A percentile compares a stretch with the other conserved stretches of the same genome.
Evolutionary conservation across 2,888 invertebrate species (phyloP).

Genomic region (Acanthacorydalis orientalis): DNA sequence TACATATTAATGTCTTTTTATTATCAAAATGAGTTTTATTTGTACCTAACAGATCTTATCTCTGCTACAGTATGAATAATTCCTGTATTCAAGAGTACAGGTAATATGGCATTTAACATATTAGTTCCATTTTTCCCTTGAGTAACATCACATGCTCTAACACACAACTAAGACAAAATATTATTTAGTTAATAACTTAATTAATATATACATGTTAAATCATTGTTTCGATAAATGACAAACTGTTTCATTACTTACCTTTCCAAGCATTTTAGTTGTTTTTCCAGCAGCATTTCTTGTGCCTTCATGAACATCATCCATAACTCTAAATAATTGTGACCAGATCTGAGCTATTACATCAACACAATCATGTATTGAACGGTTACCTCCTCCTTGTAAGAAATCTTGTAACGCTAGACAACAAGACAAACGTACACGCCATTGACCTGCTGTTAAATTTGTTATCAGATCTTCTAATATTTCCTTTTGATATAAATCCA

Average conservation of each 20-base stretch:
- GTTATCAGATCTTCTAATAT: slow-evolving; percentile 64
- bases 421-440: slow-evolving; percentile 82
- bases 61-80: slow-evolving; percentile 63
- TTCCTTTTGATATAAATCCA: slow-evolving; percentile 64
- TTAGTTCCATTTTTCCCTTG: slow-evolving; percentile 59
- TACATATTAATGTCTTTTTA: not conserved
- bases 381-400: slow-evolving; percentile 39
- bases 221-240: no score
- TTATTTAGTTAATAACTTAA: no score
- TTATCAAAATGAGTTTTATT: not conserved
- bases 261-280: slow-evolving; percentile 53
- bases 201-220: no score
- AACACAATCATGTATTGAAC: slow-evolving; percentile 24
- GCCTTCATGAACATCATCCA: slow-evolving; percentile 89
- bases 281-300: slow-evolving; percentile 59
- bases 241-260: slow-evolving; percentile 36
- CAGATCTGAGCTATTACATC: slow-evolving; percentile 45
- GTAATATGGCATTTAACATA: slow-evolving; percentile 57
- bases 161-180: slow-evolving; percentile 38
- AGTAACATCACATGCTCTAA: slow-evolving; percentile 46
- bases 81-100: slow-evolving; percentile 63
- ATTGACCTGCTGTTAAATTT: slow-evolving; percentile 70
- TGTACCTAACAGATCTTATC: slow-evolving; percentile 57
- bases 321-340: slow-evolving; percentile 71
- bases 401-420: slow-evolving; percentile 78